phyloP scores from a whole-genome alignment of 2,113 vertebrate genomes.

The Vulpes vulpes region DNA sequence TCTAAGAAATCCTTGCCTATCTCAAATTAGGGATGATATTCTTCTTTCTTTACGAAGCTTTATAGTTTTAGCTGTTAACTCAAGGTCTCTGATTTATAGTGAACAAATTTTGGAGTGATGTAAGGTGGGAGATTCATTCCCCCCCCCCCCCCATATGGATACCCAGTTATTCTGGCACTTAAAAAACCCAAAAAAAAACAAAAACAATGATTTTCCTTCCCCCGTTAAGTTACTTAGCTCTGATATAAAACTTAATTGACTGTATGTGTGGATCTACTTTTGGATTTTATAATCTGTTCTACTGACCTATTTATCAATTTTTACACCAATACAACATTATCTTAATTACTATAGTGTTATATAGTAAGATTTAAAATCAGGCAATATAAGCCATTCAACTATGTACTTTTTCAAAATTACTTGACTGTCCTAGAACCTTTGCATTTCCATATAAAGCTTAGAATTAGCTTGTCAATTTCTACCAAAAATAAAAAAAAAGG shows the following conservation, averaged over 20 bases:
- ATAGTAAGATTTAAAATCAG: neutral
- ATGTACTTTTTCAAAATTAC: neutral
- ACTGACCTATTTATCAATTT: neutral
- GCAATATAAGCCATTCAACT: neutral
- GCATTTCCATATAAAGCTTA: neutral
- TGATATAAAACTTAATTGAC: neutral
- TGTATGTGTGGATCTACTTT: neutral
- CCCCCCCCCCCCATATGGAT: neutral
- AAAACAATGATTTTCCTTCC: neutral
- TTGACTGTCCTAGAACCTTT: neutral
- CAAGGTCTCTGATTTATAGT: neutral
- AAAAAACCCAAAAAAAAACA: neutral
- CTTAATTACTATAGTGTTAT: neutral
- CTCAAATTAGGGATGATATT: conserved; percentile 15
- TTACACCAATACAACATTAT: neutral
- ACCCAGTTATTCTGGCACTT: neutral
- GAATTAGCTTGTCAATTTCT: conserved; percentile 3
- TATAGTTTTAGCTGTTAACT: neutral
- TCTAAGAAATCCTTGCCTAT: neutral
- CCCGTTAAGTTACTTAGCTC: neutral
- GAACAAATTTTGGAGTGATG: neutral
- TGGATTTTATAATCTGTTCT: neutral
- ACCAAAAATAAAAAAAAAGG: neutral
- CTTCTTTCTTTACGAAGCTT: conserved; percentile 13
- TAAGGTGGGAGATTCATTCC: neutral